These are phyloP conservation scores for Philaethria dido DNA, from an alignment of 2,888 invertebrate genomes.

Conservation along the genomic window DNA sequence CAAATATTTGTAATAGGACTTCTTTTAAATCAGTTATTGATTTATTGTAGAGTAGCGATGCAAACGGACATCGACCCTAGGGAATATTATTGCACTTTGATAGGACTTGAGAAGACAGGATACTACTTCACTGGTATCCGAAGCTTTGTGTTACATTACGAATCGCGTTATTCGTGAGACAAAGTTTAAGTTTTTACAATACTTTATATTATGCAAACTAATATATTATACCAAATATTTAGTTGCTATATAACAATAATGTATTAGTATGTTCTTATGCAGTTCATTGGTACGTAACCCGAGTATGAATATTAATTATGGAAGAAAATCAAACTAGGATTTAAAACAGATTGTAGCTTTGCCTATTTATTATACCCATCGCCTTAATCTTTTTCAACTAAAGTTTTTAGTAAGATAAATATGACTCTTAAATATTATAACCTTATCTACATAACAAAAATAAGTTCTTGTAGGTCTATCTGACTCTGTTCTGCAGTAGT, in stretches of 20 bases:
- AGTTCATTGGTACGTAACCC: neutral
- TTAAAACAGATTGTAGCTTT: neutral
- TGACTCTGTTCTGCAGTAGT: neutral
- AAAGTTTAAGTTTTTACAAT: neutral
- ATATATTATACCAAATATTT: neutral
- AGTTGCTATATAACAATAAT: neutral
- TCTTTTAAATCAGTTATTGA: conserved; percentile 77
- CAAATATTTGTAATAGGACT: neutral
- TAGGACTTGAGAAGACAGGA: conserved; percentile 45
- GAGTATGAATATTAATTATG: neutral
- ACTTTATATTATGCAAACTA: neutral
- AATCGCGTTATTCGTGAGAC: neutral
- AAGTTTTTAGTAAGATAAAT: neutral
- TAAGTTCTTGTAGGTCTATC: neutral
- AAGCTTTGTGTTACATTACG: neutral
- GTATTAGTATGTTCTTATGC: neutral
- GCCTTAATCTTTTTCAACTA: neutral
- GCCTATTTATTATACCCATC: neutral
- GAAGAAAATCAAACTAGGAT: neutral
- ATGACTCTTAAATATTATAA: neutral
- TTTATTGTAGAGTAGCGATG: conserved; percentile 61
- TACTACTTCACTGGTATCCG: conserved; percentile 31
- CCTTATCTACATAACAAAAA: neutral
- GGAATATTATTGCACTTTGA: conserved; percentile 49
- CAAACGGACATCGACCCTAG: conserved; percentile 72